Evolutionary conservation across 2,888 invertebrate genomes (phyloP).

Genomic region (Spodoptera exigua): DNA sequence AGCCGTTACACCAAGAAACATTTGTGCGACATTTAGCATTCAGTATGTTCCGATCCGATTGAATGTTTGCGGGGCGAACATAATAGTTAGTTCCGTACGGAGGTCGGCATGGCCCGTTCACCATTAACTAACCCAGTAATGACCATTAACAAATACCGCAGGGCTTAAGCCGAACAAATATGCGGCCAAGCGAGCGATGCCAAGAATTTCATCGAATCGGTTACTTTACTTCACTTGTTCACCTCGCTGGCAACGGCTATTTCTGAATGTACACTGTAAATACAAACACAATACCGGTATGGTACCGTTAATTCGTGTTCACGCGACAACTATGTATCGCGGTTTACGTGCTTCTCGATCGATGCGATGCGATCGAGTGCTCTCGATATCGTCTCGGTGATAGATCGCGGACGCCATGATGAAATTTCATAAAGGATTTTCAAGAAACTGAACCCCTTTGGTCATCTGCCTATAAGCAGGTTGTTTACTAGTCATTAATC

Average conservation of each 20-base stretch:
- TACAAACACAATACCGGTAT: conserved; percentile 57
- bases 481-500: too few species aligned
- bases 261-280: conserved; percentile 70
- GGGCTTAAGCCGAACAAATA: conserved; percentile 68
- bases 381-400: too few species aligned
- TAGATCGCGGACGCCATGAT: too few species aligned
- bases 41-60: conserved; percentile 22
- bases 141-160: conserved; percentile 71
- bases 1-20: conserved; percentile 34
- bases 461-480: too few species aligned
- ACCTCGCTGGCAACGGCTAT: conserved; percentile 78
- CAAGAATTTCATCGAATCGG: conserved; percentile 83
- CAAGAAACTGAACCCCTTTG: too few species aligned
- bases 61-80: conserved; percentile 14
- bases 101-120: conserved; percentile 58
- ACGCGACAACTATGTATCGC: conserved; percentile 49
- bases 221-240: conserved; percentile 81
- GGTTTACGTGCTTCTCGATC: conserved; percentile 25
- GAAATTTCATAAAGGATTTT: too few species aligned
- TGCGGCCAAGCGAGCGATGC: conserved; percentile 76
- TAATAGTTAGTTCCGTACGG: conserved; percentile 23
- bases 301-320: conserved; percentile 66
- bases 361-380: conserved; percentile 23
- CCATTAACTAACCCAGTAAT: conserved; percentile 63
- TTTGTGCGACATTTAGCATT: conserved; percentile 39